Evolutionary conservation across 2,797 vertebrate genomes (phyloP), one percentile per base, ranked within the genome.

Genomic region (Hoplostethus atlanticus): DNA sequence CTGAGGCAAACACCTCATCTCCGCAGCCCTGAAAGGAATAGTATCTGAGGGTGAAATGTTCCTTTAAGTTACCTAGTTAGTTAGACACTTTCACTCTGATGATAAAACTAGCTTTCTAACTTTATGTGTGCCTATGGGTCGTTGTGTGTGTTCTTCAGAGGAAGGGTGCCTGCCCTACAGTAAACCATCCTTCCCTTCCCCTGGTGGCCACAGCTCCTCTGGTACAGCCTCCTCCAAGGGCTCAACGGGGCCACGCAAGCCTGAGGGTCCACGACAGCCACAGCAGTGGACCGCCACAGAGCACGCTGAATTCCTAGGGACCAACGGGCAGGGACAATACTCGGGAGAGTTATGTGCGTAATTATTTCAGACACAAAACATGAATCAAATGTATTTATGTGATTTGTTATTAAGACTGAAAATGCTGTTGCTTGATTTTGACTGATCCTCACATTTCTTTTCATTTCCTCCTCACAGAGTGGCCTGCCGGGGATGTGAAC

Each of bases 331-430:
- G 95, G 96, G 96, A 93, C 96, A 97, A 92, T 98, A 96, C 95
- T 93, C 96, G 83, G 97, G 96, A 95, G 97, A 98, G 94, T 98
- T 98, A 96, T 99, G 97, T 99, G 94, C 95, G 97, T 96, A 62
- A 46, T 6, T n/a, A n/a, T n/a, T n/a, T n/a, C n/a, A n/a, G n/a
- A n/a, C n/a, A n/a, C 21, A 1, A 21, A 21, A 21, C 21, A 21
- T 1, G 21, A 21, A 21, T 21, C 21, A 21, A 21, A 21, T 21
- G 21, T 1, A 21, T 21, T 6, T 4, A 34, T 51, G 21, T 11
- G 25, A 51, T 25, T 51, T 9, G 9, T 51, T 25, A 42, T 52
- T 21, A 21, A 21, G 28, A 16, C 15, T 1, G 52, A 54, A 54
- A 25, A 6, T 30, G 15, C 11, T 6, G 8, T 51, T 31, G 42